Base-by-base conservation (phyloP, 2,797 vertebrate species). In the Hylomyscus alleni region DNA sequence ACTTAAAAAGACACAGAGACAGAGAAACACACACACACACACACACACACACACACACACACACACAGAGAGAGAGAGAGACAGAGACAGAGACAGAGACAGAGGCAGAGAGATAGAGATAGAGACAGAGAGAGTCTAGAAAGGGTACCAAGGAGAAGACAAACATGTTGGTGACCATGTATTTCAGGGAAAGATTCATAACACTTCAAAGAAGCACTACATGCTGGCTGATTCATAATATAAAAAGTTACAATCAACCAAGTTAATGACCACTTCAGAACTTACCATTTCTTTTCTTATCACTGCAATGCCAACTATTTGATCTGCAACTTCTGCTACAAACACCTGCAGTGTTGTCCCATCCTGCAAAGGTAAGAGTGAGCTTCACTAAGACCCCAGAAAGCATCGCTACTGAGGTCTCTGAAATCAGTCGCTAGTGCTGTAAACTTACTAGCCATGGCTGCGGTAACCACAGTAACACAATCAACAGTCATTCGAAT, bases 201-300 rank as follows among this genome's bases (percentile, higher is more conserved):
- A 89, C 86, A 78, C n/a, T 58, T 78, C 34, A 47, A 75, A 76
- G 47, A 47, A 60, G 24, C 1, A 78, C 12, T 40, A 1, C 56
- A 7, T 29, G 54, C 44, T 81, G 80, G 47, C 31, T 85, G 78
- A 88, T 4, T 76, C n/a, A 82, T 56, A 9, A 80, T 34, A 90
- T 44, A 62, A 60, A 84, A 69, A 76, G 34, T 14, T 8, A 37
- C 56, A 75, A 60, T 77, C 52, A 81, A 73, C 47, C 17, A 93
- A 77, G 96, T 31, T 12, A 67, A 96, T 20, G 78, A 69, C 31
- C 34, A 11, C 81, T 87, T 80, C 40, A 81, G 0, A 91, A 90
- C 83, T 98, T 98, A 99, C 99, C 99, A 99, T 98, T 98, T 99
- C 99, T 40, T 99, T 98, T 98, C 98, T 99, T 97, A 99, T 97